phyloP scores from a whole-genome alignment of 2,797 vertebrate genomes.

The Schizothorax lantsangensis region DNA sequence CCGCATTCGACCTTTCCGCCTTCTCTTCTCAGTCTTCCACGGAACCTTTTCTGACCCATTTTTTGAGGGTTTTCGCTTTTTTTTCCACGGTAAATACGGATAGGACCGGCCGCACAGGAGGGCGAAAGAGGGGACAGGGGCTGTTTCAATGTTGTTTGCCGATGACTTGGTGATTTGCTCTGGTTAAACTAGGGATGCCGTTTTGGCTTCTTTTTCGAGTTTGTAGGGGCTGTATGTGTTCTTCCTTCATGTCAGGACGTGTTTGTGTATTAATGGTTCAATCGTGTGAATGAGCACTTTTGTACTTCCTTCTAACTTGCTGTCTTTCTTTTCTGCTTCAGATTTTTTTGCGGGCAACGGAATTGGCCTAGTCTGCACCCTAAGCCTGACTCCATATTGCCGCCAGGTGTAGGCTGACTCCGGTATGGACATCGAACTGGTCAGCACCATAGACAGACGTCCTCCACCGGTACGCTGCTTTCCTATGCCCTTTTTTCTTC shows the following conservation, averaged over 20 bases:
- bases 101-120: slow-evolving; percentile 73
- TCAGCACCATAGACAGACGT: slow-evolving; percentile 60
- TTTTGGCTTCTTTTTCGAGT: slow-evolving; percentile 66
- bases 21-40: slow-evolving; percentile 78
- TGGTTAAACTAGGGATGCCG: slow-evolving; percentile 63
- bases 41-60: slow-evolving; percentile 75
- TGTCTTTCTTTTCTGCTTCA: slow-evolving; percentile 68
- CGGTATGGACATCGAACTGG: slow-evolving; percentile 60
- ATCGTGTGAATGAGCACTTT: slow-evolving; percentile 62
- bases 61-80: slow-evolving; percentile 74
- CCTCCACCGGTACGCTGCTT: slow-evolving; percentile 74
- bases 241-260: slow-evolving; percentile 72
- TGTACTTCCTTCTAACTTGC: slow-evolving; percentile 65
- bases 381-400: slow-evolving; percentile 77
- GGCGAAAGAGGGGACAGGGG: slow-evolving; percentile 71
- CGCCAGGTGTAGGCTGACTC: slow-evolving; percentile 71
- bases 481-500: slow-evolving; percentile 57
- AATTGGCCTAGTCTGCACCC: slow-evolving; percentile 74
- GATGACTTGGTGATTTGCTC: slow-evolving; percentile 67
- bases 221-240: slow-evolving; percentile 63
- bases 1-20: slow-evolving; percentile 81
- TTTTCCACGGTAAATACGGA: slow-evolving; percentile 73
- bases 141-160: slow-evolving; percentile 60
- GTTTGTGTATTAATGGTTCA: slow-evolving; percentile 68
- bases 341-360: slow-evolving; percentile 65